A percentile compares a stretch with the other conserved stretches of the same genome.
These are phyloP conservation scores for Orestias chungarensis DNA, from an alignment of 2,797 vertebrate genomes.

Conservation along the genomic window DNA sequence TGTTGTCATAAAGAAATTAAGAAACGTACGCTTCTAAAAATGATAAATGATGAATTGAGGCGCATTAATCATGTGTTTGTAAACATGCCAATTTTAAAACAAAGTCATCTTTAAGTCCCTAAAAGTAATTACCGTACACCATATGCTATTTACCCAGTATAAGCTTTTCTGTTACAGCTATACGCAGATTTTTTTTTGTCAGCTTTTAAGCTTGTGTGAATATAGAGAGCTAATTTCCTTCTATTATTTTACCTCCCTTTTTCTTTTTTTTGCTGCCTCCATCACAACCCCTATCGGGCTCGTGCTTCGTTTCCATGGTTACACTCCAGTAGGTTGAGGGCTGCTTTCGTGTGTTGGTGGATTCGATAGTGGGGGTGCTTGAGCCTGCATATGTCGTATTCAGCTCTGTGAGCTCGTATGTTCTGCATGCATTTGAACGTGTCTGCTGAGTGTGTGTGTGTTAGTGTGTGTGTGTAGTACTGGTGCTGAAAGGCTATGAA, in stretches of 20 bases:
- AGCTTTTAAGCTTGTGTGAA: conserved; percentile 32
- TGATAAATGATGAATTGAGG: neutral
- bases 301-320: conserved; percentile 74
- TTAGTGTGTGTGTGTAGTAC: neutral
- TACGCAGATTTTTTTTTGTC: conserved; percentile 31
- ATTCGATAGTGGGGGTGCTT: conserved; percentile 42
- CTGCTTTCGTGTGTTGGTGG: conserved; percentile 47
- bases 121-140: conserved; percentile 1
- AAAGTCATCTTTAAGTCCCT: neutral
- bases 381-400: conserved; percentile 46
- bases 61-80: neutral
- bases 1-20: neutral
- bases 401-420: conserved; percentile 22
- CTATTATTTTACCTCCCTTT: conserved; percentile 32
- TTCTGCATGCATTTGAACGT: conserved; percentile 25
- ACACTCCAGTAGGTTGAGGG: conserved; percentile 59
- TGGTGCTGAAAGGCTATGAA: conserved; percentile 28
- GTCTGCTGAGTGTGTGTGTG: conserved; percentile 11
- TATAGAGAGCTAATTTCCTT: conserved; percentile 35
- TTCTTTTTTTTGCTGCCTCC: conserved; percentile 50
- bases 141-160: neutral
- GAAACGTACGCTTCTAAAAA: neutral
- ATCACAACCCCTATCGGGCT: conserved; percentile 62
- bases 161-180: conserved; percentile 7
- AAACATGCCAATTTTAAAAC: conserved; percentile 7